Evolutionary conservation across 1,140 invertebrate species (phyloP).

Genomic region (Phthorimaea operculella): DNA sequence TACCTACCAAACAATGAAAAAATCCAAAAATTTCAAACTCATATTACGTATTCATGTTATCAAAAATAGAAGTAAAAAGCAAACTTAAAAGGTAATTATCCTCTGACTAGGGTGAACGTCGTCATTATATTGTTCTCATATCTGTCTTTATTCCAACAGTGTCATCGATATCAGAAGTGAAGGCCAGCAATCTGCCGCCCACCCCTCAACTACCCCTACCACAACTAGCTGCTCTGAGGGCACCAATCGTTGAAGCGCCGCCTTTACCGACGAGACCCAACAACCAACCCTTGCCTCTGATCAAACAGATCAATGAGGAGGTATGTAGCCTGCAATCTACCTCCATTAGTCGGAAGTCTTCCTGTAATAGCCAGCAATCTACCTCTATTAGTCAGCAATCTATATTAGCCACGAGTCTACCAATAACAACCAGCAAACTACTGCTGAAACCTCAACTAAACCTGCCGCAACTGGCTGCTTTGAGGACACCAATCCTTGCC

Average conservation of each 20-base stretch:
- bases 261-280: conserved; percentile 28
- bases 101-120: too few species aligned
- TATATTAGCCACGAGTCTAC: too few species aligned
- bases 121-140: too few species aligned
- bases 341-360: too few species aligned
- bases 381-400: too few species aligned
- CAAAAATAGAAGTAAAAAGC: too few species aligned
- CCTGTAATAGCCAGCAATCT: background rate
- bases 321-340: conserved; percentile 20
- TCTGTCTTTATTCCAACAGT: conserved; percentile 19
- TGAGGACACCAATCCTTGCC: conserved; percentile 28
- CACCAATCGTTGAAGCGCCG: conserved; percentile 20
- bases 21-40: too few species aligned
- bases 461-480: conserved; percentile 9
- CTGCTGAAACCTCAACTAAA: too few species aligned
- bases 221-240: conserved; percentile 14
- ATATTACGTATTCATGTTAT: too few species aligned
- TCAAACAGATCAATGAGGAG: conserved; percentile 60
- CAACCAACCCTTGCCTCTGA: conserved; percentile 44
- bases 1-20: too few species aligned
- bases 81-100: too few species aligned
- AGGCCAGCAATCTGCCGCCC: conserved; percentile 46
- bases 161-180: conserved; percentile 49
- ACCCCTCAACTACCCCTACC: conserved; percentile 5
- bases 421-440: too few species aligned